Conservation (phyloP, 2,113 vertebrate species). For the Salvelinus sp. region DNA sequence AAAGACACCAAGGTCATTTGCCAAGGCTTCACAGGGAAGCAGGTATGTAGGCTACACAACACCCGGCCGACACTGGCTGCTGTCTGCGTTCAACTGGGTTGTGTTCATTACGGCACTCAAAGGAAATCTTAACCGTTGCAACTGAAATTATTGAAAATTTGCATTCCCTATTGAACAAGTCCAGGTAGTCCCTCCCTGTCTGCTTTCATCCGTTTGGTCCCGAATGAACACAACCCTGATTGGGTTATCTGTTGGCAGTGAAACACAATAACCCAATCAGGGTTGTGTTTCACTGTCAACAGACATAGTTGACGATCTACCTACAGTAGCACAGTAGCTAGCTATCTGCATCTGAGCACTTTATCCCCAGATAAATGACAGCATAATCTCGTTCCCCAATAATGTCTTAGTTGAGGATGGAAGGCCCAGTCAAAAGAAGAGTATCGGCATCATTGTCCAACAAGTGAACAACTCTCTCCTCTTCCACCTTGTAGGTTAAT, state of each 20-base stretch:
- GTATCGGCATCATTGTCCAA: constrained; percentile 48
- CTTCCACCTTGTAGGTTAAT: constrained; percentile 53
- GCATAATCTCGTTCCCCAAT: constrained; percentile 20
- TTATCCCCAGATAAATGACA: background rate
- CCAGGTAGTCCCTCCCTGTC: too few species aligned
- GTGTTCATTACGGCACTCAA: too few species aligned
- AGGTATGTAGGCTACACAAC: constrained; percentile 76
- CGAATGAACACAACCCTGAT: too few species aligned
- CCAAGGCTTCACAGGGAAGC: constrained; percentile 97
- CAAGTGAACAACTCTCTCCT: constrained; percentile 34
- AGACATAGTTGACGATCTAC: background rate
- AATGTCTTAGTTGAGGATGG: constrained; percentile 30
- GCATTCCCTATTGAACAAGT: too few species aligned
- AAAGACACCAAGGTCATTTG: constrained; percentile 94
- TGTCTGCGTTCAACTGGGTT: background rate
- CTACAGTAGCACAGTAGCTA: background rate
- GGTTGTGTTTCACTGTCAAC: background rate
- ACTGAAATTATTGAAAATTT: too few species aligned
- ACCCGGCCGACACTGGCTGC: background rate
- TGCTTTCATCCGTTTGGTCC: too few species aligned
- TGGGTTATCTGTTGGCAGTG: too few species aligned
- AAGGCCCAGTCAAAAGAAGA: constrained; percentile 37
- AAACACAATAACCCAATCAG: too few species aligned
- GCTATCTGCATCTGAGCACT: background rate
- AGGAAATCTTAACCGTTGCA: too few species aligned